Percentiles rank a stretch among this genome's conserved stretches.
Conservation (phyloP, 2,888 invertebrate genomes). For the Machimus rusticus region DNA sequence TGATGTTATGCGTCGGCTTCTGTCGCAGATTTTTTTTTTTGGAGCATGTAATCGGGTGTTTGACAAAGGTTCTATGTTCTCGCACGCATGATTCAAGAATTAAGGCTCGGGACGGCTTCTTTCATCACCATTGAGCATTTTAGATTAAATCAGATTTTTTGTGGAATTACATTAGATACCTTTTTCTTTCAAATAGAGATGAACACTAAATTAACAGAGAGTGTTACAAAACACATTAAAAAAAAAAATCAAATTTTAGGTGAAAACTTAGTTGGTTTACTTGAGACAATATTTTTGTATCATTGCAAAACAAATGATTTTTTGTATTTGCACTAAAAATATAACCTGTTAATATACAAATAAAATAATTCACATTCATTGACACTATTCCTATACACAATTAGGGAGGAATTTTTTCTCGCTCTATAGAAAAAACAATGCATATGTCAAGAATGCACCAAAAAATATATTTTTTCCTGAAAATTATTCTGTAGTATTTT, state of each 20-base stretch:
- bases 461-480: too few relatives aligned
- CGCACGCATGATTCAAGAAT: not conserved
- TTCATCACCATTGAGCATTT: not conserved
- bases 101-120: not conserved
- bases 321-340: too few relatives aligned
- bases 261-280: not conserved
- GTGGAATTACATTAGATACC: not conserved
- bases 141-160: not conserved
- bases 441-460: too few relatives aligned
- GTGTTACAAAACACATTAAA: not conserved
- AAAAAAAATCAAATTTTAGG: not conserved
- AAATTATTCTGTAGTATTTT: too few relatives aligned
- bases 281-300: not conserved
- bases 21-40: not conserved
- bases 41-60: not conserved
- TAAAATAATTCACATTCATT: too few relatives aligned
- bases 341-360: too few relatives aligned
- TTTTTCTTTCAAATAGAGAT: not conserved
- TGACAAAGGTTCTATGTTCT: not conserved
- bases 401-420: too few relatives aligned
- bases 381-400: too few relatives aligned
- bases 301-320: too few relatives aligned
- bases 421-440: too few relatives aligned
- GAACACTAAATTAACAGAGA: not conserved
- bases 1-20: not conserved